Percentiles rank a stretch among this genome's conserved stretches.
phyloP scores from a whole-genome alignment of 2,888 invertebrate genomes.

The Dendrolimus pini region DNA sequence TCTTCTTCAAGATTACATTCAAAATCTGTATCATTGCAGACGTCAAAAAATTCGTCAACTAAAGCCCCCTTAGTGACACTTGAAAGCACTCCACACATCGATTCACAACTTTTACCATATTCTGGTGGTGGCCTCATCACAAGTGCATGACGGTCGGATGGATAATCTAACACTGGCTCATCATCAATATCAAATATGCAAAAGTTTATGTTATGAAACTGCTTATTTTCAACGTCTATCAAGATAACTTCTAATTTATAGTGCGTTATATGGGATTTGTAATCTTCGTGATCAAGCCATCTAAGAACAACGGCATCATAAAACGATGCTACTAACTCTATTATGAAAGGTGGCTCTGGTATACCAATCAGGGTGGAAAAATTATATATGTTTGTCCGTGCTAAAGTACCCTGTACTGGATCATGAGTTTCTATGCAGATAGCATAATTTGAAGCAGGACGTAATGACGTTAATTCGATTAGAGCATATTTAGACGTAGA shows the following conservation, averaged over 20 bases:
- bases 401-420: constrained; percentile 27
- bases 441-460: constrained; percentile 56
- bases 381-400: constrained; percentile 46
- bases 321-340: constrained; percentile 45
- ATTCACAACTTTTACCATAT: constrained; percentile 51
- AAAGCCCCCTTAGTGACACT: constrained; percentile 41
- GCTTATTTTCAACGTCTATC: constrained; percentile 37
- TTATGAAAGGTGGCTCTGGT: constrained; percentile 59
- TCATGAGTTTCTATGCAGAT: constrained; percentile 56
- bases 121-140: constrained; percentile 50
- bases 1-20: constrained; percentile 35
- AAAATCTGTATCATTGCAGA: constrained; percentile 34
- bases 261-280: constrained; percentile 36
- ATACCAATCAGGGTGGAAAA: constrained; percentile 52
- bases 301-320: constrained; percentile 38
- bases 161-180: constrained; percentile 32
- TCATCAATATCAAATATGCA: constrained; percentile 31
- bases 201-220: constrained; percentile 36
- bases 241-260: constrained; percentile 54
- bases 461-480: constrained; percentile 34
- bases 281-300: constrained; percentile 60
- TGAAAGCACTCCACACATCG: constrained; percentile 51
- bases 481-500: constrained; percentile 24
- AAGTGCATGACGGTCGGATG: constrained; percentile 38
- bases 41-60: constrained; percentile 51